A percentile compares a stretch with the other conserved stretches of the same genome.
Conservation (phyloP, 1,140 invertebrate genomes). For the Ylistrum balloti region DNA sequence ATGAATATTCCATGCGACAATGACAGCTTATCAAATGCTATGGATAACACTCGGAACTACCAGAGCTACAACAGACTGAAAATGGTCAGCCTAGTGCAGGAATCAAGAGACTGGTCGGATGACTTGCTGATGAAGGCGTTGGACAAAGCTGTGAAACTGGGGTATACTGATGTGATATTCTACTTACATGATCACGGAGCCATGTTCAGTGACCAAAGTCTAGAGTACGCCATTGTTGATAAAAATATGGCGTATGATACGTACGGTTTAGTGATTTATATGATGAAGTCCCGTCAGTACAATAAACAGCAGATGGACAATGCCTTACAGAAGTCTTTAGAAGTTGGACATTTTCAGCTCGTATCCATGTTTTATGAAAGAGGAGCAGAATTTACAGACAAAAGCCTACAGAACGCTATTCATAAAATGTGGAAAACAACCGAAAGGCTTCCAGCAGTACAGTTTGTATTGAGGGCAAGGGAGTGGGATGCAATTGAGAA, state of each 20-base stretch:
- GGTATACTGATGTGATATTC: neutral
- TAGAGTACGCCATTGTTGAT: neutral
- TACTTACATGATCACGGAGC: neutral
- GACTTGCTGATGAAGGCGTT: neutral
- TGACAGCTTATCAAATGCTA: neutral
- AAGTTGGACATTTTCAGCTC: neutral
- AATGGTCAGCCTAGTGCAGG: neutral
- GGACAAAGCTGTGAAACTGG: neutral
- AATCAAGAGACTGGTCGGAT: neutral
- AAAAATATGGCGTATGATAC: neutral
- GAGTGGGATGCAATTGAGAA: neutral
- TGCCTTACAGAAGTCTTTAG: neutral
- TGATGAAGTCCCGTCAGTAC: neutral
- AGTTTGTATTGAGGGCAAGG: neutral
- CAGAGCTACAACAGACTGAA: neutral
- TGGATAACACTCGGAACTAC: neutral
- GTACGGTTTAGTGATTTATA: neutral
- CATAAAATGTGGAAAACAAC: neutral
- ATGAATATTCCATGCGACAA: neutral
- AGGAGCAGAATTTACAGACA: neutral
- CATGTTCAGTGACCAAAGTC: neutral
- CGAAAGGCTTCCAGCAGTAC: neutral
- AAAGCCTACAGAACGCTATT: neutral
- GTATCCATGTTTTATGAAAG: neutral
- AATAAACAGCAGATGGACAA: neutral